These are phyloP conservation scores for Acropternis orthonyx DNA, from an alignment of 2,797 vertebrate genomes.

Conservation along the genomic window DNA sequence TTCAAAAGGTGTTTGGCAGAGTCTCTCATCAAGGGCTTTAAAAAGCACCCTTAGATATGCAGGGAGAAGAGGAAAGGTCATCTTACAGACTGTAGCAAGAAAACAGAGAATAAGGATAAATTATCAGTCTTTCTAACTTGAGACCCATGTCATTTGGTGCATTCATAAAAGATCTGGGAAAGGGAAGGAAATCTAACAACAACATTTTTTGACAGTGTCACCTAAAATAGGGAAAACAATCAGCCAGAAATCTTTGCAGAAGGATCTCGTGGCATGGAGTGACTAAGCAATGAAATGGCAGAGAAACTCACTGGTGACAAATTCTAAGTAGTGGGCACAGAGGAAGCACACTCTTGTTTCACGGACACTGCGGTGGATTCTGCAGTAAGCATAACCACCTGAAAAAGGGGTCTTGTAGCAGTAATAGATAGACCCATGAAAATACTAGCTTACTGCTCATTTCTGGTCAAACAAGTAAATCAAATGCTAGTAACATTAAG, in stretches of 20 bases:
- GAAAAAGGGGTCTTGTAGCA: neutral
- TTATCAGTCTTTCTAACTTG: neutral
- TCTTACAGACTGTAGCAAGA: neutral
- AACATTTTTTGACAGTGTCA: neutral
- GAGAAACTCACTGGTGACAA: neutral
- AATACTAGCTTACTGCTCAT: neutral
- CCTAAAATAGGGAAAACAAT: neutral
- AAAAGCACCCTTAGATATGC: neutral
- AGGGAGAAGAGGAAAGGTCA: neutral
- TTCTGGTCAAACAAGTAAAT: neutral
- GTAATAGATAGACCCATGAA: neutral
- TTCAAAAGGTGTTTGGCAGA: neutral
- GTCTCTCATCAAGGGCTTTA: neutral
- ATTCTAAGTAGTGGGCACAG: neutral
- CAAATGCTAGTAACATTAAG: neutral
- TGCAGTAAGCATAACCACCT: neutral
- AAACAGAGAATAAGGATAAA: neutral
- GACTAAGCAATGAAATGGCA: neutral
- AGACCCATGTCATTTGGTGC: fast-evolving
- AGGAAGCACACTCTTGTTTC: neutral
- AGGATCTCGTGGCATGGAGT: neutral
- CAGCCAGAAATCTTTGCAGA: neutral
- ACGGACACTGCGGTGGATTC: neutral
- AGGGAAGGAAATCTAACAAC: neutral
- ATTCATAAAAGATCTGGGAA: neutral